Percentiles rank a stretch among this genome's conserved stretches.
These are phyloP conservation scores for Berghia stephanieae DNA, from an alignment of 1,140 invertebrate species.

Conservation along the genomic window DNA sequence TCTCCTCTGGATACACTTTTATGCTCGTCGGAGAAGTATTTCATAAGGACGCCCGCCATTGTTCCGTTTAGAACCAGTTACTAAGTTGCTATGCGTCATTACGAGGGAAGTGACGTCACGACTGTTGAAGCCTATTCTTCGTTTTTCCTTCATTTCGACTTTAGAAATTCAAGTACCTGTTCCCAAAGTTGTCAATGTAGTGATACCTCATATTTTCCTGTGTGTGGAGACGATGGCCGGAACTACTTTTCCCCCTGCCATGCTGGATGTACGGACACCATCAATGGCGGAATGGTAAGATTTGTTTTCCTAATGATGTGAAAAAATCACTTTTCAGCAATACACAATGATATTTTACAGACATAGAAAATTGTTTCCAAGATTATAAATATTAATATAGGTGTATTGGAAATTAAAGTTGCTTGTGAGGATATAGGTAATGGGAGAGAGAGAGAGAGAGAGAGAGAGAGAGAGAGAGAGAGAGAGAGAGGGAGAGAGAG, in stretches of 20 bases:
- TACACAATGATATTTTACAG: neutral
- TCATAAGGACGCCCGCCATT: too few relatives aligned
- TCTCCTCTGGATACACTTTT: too few relatives aligned
- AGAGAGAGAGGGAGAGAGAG: slow-evolving; percentile 23
- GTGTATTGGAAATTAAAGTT: neutral
- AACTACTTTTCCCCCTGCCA: slow-evolving; percentile 49
- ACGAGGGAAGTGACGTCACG: too few relatives aligned
- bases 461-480: slow-evolving; percentile 34
- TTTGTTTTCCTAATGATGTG: neutral
- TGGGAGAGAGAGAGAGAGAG: neutral
- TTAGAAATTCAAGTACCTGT: too few relatives aligned
- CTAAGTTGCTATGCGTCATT: too few relatives aligned
- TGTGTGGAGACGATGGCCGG: slow-evolving; percentile 40
- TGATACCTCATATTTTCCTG: slow-evolving; percentile 37
- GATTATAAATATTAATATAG: neutral
- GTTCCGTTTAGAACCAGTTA: too few relatives aligned
- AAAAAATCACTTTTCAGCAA: neutral
- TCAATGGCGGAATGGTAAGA: too few relatives aligned
- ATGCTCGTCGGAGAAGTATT: too few relatives aligned
- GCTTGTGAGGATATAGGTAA: neutral
- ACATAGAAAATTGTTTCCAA: neutral
- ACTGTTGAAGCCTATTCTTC: too few relatives aligned
- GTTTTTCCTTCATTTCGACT: too few relatives aligned
- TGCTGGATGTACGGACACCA: slow-evolving; percentile 47
- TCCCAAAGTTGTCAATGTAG: slow-evolving; percentile 34